Evolutionary conservation across 2,888 invertebrate species (phyloP), one percentile per base, ranked within the genome.

Genomic region (Drosophila cognata): DNA sequence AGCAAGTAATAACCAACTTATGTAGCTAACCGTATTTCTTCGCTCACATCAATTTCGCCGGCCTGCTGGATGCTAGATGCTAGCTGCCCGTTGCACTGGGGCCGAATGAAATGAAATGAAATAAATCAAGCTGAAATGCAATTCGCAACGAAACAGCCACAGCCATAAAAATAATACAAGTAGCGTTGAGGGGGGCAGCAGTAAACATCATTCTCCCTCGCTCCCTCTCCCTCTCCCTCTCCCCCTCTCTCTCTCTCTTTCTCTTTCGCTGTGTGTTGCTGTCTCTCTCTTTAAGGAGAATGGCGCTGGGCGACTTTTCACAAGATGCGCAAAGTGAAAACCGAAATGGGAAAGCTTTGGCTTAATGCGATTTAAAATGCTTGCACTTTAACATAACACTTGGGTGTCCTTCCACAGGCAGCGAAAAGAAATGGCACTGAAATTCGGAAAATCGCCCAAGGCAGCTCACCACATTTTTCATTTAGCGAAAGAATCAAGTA

Each of bases 91-190:
- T 52, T 84, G 81, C 84, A 81, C 46, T 77, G 63, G 68, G 70
- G 77, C 67, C 61, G 76, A 88, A 82, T 74, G 81, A 85, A 85
- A 85, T 85, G 85, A 85, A 85, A 88, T 79, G 87, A 87, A 87
- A 86, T 86, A 88, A 86, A 86, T 86, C 86, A 86, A 86, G 89
- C 87, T 86, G 86, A 86, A 88, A 87, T 88, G 86, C 87, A 88
- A 88, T 88, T 82, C 87, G 87, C 81, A 80, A 81, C 80, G 83
- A 88, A 80, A 85, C 86, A 85, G 71, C 83, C 67, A 85, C 55
- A 69, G 79, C 86, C 81, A 88, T 85, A 88, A 85, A 46, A 88
- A 88, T 88, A 88, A 88, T 77, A 79, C 81, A 79, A 72, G 71
- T 50, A 56, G 50, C n/a, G 29, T 18, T 28, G 13, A 29, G 1